Evolutionary conservation across 2,113 vertebrate species (phyloP), one percentile per base, ranked within the genome.

Genomic region (Dipodomys ordii): DNA sequence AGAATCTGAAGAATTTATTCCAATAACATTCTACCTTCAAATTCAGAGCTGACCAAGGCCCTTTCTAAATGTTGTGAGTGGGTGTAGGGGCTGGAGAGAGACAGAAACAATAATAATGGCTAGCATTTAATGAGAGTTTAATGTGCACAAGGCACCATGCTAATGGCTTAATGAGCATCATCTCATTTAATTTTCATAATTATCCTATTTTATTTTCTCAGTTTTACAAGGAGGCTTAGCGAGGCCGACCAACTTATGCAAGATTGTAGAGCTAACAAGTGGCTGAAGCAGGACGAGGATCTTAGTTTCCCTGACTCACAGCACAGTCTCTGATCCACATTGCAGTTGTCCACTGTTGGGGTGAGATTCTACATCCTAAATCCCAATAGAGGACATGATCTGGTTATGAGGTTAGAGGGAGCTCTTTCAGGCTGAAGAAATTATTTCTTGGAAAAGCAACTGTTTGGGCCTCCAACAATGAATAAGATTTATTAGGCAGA

Each of bases 101-200:
- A 64, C 60, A 68, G 39, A 94, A 23, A 82, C 82, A 78, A 35
- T 23, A 74, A 68, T 84, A 25, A 82, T 60, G 67, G 32, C 72
- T 73, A 77, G 73, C 39, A 69, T 77, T 91, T 93, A 84, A 77
- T 94, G 94, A 77, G 86, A 92, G 86, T 44, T 88, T 74, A 94
- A 67, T 92, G 86, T 95, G 76, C 82, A 79, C 3, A 76, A 73
- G 93, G 73, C 85, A 88, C 69, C 71, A 76, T 71, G 79, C 85
- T 92, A 88, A 96, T 95, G 86, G 86, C 44, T 72, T 92, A 94
- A 88, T 94, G 86, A 95, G 57, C 91, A 86, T 96, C 76, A 64
- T 79, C 60, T 85, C 92, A 76, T 93, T 95, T 95, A 79, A 88
- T 93, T 93, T 95, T 95, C 83, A 80, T 91, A 96, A 90, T 62